Conservation (phyloP, 2,113 vertebrate species). For the Polypterus bichir region DNA sequence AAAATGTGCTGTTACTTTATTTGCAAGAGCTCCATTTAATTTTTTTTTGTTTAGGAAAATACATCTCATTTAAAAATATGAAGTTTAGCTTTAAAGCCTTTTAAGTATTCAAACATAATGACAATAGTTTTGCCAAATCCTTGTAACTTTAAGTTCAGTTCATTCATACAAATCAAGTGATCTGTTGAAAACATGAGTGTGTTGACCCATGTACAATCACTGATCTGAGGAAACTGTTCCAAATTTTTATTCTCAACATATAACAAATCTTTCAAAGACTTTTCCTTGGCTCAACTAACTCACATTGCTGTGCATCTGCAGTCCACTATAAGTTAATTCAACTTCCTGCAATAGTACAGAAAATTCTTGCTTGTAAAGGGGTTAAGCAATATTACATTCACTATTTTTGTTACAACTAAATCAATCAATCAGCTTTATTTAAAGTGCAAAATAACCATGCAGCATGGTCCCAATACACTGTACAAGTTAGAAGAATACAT, state of each 20-base stretch:
- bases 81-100: constrained; percentile 14
- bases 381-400: constrained; percentile 1
- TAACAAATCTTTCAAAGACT: constrained; percentile 9
- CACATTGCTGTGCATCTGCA: constrained; percentile 5
- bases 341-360: constrained; percentile 1
- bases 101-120: constrained; percentile 15
- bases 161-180: constrained; percentile 3
- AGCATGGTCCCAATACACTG: no score
- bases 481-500: no score
- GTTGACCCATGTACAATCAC: constrained; percentile 12
- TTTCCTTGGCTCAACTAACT: constrained; percentile 8
- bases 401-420: constrained; percentile 1
- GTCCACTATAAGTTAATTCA: neutral
- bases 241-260: constrained; percentile 3
- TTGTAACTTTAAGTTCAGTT: neutral
- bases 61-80: neutral
- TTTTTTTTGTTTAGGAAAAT: constrained; percentile 7
- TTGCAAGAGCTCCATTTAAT: constrained; percentile 6
- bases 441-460: no score
- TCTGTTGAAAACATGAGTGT: constrained; percentile 11
- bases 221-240: constrained; percentile 12
- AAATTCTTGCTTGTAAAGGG: constrained; percentile 8
- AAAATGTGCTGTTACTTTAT: constrained; percentile 11
- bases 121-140: neutral
- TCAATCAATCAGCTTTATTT: no score